Evolutionary conservation across 1,140 invertebrate species (phyloP), one percentile per base, ranked within the genome.

Genomic region (Andrena cerasifolii): DNA sequence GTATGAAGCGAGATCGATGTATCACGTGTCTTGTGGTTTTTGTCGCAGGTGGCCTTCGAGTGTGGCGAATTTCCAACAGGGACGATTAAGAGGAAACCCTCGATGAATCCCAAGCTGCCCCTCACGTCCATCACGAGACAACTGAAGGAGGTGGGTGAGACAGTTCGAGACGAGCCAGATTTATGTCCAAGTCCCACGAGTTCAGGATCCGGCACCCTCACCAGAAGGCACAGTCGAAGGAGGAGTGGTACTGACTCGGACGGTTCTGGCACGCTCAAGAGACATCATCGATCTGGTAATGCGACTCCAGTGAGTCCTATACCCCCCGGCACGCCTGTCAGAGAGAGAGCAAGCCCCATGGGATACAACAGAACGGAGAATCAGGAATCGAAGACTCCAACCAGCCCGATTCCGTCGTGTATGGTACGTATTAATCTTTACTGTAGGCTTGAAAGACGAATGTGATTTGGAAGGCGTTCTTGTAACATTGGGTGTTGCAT

Each of bases 71-170:
- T 94, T 80, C 92, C 92, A 51, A 92, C 91, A 0, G 94, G 94
- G 21, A 98, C 97, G 33, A 98, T 98, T 54, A 98, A 98, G 89
- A 93, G 97, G 28, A 98, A 98, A 88, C 97, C 97, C 0, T 97
- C 96, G 8, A 96, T 97, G 95, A 97, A 96, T 88, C 97, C 96
- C 0, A 97, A 97, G 89, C 94, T 98, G n/a, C 97, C 97, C 0
- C 89, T 98, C 54, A 98, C 97, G 10, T 97, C 96, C 71, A 98
- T 97, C 87, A 98, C 97, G 0, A 93, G 97, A n/a, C 97, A 97
- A 83, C 91, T 97, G 61, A 97, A 97, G 86, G 96, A 97, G 86
- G 96, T 97, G 75, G 96, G 95, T 0, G 96, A 96, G 79, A 95
- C 93, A 1, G 92, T 91, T 8, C 85, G 91, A 0, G 92, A 92